Evolutionary conservation across 2,113 vertebrate species (phyloP).

Genomic region (Fukomys damarensis): DNA sequence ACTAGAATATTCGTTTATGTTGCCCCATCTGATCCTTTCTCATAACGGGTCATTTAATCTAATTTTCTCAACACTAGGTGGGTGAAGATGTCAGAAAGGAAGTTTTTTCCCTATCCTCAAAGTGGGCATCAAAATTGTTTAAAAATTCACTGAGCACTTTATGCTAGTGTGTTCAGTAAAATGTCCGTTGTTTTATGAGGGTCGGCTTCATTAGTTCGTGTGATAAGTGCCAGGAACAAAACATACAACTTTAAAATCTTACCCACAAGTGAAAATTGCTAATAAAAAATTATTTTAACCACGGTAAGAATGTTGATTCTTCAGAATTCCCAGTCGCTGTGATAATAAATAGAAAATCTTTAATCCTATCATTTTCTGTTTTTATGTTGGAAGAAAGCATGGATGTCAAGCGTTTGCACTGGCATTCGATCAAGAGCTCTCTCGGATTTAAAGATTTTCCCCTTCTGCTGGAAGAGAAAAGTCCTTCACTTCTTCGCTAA

Average conservation of each 20-base stretch:
- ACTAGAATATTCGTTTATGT: not conserved
- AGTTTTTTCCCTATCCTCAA: not conserved
- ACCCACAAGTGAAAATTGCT: not conserved
- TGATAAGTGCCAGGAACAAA: not conserved
- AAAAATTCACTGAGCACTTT: not conserved
- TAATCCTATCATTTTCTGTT: constrained; percentile 7
- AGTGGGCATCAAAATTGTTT: not conserved
- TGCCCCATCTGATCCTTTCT: not conserved
- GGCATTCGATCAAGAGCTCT: not conserved
- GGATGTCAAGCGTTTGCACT: not conserved
- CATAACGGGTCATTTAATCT: not conserved
- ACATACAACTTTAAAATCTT: not conserved
- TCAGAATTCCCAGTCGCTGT: not conserved
- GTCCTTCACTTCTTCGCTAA: not conserved
- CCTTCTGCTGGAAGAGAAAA: not conserved
- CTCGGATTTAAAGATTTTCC: not conserved
- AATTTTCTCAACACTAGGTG: not conserved
- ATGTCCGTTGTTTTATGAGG: not conserved
- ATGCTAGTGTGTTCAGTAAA: not conserved
- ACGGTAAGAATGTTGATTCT: not conserved
- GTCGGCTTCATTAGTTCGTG: not conserved
- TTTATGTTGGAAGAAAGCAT: not conserved
- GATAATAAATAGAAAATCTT: not conserved
- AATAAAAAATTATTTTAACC: not conserved
- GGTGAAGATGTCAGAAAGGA: not conserved